Percentiles rank a stretch among this genome's conserved stretches.
phyloP scores from a whole-genome alignment of 2,888 invertebrate species.

The Acleris laterana region DNA sequence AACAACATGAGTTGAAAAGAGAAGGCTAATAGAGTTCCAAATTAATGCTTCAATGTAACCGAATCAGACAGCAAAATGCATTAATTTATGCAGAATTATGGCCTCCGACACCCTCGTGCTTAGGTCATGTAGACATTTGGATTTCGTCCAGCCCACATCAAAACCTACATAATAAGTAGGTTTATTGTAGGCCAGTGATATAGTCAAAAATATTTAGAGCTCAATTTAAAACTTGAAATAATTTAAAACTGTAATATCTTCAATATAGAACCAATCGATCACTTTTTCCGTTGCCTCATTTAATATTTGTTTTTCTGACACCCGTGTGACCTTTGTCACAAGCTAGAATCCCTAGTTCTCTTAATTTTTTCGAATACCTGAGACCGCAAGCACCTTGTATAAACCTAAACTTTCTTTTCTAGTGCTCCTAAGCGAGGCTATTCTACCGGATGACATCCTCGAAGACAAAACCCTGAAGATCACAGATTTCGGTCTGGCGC shows the following conservation, averaged over 20 bases:
- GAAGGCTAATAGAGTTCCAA: neutral
- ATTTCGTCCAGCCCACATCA: conserved; percentile 22
- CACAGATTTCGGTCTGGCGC: conserved; percentile 97
- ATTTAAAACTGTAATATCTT: too few relatives aligned
- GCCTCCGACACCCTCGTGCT: conserved; percentile 32
- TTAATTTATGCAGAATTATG: conserved; percentile 29
- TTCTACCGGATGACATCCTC: conserved; percentile 91
- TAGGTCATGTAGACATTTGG: conserved; percentile 34
- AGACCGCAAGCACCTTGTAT: neutral
- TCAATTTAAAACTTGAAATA: too few relatives aligned
- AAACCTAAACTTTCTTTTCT: conserved; percentile 55
- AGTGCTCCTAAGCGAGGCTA: conserved; percentile 93
- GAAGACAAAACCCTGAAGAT: conserved; percentile 97
- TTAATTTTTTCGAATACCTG: too few relatives aligned
- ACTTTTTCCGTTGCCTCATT: too few relatives aligned
- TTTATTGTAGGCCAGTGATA: neutral
- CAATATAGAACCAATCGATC: too few relatives aligned
- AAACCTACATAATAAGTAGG: conserved; percentile 23
- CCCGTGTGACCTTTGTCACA: too few relatives aligned
- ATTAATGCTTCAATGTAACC: neutral
- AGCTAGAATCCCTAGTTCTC: too few relatives aligned
- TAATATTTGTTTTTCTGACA: too few relatives aligned
- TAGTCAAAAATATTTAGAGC: neutral
- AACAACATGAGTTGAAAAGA: neutral
- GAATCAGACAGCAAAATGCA: conserved; percentile 14